These are phyloP conservation scores for Melanostoma scalare DNA, from an alignment of 2,888 invertebrate genomes.

Conservation along the genomic window DNA sequence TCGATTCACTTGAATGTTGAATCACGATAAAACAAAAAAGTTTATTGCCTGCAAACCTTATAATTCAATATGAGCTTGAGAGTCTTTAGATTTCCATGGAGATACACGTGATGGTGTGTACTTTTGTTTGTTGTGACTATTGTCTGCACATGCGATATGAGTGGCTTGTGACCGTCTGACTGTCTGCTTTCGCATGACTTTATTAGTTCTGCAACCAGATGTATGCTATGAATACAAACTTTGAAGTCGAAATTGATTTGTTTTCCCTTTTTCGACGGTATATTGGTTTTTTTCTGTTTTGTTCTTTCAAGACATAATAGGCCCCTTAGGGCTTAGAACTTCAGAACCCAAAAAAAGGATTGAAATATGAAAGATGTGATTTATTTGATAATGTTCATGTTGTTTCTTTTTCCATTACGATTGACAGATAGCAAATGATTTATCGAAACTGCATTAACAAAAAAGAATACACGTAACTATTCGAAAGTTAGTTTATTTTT, in stretches of 20 bases:
- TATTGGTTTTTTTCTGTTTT: too few species aligned
- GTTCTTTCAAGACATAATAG: too few species aligned
- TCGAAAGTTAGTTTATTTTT: too few species aligned
- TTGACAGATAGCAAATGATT: too few species aligned
- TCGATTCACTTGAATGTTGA: slow-evolving; percentile 5
- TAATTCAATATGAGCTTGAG: slow-evolving; percentile 55
- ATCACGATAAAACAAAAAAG: slow-evolving; percentile 8
- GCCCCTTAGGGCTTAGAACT: too few species aligned
- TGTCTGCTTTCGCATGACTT: slow-evolving; percentile 62
- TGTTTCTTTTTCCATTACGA: too few species aligned
- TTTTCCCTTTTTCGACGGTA: too few species aligned
- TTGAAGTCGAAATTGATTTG: slow-evolving; percentile 27
- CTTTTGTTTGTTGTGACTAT: slow-evolving; percentile 47
- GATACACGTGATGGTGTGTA: slow-evolving; percentile 36
- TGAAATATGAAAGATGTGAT: too few species aligned
- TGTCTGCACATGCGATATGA: slow-evolving; percentile 52
- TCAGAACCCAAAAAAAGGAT: too few species aligned
- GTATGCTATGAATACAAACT: slow-evolving; percentile 62
- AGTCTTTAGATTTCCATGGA: slow-evolving; percentile 39
- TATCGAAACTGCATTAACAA: too few species aligned
- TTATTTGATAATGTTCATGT: too few species aligned
- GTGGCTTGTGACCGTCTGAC: slow-evolving; percentile 50
- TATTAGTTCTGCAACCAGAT: slow-evolving; percentile 55
- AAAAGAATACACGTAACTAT: too few species aligned
- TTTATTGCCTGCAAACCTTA: slow-evolving; percentile 55